Evolutionary conservation across 2,888 invertebrate genomes (phyloP).

Genomic region (Emmelina monodactyla): DNA sequence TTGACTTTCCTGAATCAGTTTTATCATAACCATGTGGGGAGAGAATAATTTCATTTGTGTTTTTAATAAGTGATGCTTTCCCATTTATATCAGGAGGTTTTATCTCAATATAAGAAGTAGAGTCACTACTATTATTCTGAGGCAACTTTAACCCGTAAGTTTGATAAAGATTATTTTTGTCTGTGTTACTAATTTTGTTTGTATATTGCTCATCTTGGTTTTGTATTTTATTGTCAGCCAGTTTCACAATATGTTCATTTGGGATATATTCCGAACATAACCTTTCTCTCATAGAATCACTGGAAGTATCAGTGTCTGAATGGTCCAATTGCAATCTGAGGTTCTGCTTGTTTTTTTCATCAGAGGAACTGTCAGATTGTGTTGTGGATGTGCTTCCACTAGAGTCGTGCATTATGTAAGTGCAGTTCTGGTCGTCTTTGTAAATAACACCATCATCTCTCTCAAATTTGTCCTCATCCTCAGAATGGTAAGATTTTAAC

Average conservation of each 20-base stretch:
- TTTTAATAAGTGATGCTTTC: conserved; percentile 39
- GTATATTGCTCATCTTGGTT: conserved; percentile 5
- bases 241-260: conserved; percentile 33
- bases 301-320: conserved; percentile 57
- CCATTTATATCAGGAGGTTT: conserved; percentile 33
- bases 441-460: conserved; percentile 22
- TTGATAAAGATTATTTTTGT: conserved; percentile 14
- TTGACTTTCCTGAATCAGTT: background rate
- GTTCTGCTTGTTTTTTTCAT: conserved; percentile 53
- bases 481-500: conserved; percentile 24
- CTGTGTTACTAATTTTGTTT: conserved; percentile 10
- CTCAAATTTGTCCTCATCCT: conserved; percentile 22
- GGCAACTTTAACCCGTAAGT: conserved; percentile 26
- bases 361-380: conserved; percentile 52
- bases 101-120: conserved; percentile 50
- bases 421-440: conserved; percentile 47
- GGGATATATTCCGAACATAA: conserved; percentile 53
- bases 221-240: conserved; percentile 12
- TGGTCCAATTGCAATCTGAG: conserved; percentile 45
- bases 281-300: conserved; percentile 46
- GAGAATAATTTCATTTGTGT: too few relatives aligned
- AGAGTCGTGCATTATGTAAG: conserved; percentile 54
- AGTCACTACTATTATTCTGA: conserved; percentile 46
- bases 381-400: conserved; percentile 40
- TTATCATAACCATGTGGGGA: too few relatives aligned